These are phyloP conservation scores for Eremobia ochroleuca DNA, from an alignment of 2,888 invertebrate genomes.

Conservation along the genomic window DNA sequence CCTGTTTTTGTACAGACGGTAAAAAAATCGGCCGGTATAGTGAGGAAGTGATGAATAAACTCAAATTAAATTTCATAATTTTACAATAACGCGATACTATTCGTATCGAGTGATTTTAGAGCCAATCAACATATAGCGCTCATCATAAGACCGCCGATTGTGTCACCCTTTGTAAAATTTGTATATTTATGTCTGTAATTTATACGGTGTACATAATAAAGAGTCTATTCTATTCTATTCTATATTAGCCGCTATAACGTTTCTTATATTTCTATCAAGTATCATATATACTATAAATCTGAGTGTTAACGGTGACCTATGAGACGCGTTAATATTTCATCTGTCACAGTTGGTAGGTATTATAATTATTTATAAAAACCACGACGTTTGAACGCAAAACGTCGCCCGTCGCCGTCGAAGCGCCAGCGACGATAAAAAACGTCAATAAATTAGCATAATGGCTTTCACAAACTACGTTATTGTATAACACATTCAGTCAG, in stretches of 20 bases:
- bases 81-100: background rate
- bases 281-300: constrained; percentile 69
- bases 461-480: constrained; percentile 78
- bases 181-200: too few species aligned
- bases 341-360: constrained; percentile 62
- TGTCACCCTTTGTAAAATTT: too few species aligned
- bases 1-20: background rate
- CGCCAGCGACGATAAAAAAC: constrained; percentile 74
- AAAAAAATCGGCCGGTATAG: background rate
- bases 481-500: constrained; percentile 74
- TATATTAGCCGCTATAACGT: constrained; percentile 7
- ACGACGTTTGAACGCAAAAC: constrained; percentile 66
- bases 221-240: too few species aligned
- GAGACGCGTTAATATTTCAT: constrained; percentile 73
- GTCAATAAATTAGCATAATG: constrained; percentile 82
- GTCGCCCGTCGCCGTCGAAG: constrained; percentile 61
- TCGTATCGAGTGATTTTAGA: background rate
- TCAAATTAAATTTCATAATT: constrained; percentile 9
- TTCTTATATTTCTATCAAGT: constrained; percentile 58
- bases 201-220: too few species aligned
- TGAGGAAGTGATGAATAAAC: background rate
- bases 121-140: constrained; percentile 42
- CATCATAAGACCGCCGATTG: too few species aligned
- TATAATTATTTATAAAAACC: constrained; percentile 64
- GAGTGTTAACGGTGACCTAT: constrained; percentile 74